These are phyloP conservation scores for Ditylenchus dipsaci DNA, from an alignment of 1,140 invertebrate species.

Conservation along the genomic window DNA sequence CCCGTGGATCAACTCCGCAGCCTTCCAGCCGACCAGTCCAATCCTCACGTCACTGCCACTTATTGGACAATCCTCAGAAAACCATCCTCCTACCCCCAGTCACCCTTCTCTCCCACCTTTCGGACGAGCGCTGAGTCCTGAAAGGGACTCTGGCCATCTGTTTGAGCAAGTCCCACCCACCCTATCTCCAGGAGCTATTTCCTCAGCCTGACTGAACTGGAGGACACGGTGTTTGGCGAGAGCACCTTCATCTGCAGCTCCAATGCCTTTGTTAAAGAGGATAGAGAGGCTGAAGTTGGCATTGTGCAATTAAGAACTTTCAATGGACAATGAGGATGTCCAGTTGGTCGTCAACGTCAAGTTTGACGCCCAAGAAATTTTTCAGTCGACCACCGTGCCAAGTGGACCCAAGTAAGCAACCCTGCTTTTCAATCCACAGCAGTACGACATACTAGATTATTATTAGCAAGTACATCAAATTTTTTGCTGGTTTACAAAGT, in stretches of 20 bases:
- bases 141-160: too few species aligned
- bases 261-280: neutral
- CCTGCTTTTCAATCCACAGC: neutral
- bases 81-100: too few species aligned
- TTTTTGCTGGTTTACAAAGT: too few species aligned
- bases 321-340: neutral
- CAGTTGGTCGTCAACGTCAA: slow-evolving; percentile 2
- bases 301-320: neutral
- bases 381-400: neutral
- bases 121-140: neutral
- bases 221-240: slow-evolving; percentile 5
- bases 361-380: neutral
- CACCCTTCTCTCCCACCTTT: neutral
- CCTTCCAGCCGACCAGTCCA: too few species aligned
- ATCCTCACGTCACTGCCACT: too few species aligned
- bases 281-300: neutral
- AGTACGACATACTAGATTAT: too few species aligned
- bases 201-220: neutral
- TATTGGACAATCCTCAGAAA: too few species aligned
- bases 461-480: too few species aligned
- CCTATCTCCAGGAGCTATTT: too few species aligned
- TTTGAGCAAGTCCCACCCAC: too few species aligned
- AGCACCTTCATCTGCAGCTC: neutral
- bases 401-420: neutral
- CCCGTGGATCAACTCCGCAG: too few species aligned